A percentile compares a stretch with the other conserved stretches of the same genome.
These are phyloP conservation scores for Xestia rhomboidea DNA, from an alignment of 2,888 invertebrate species.

Conservation along the genomic window DNA sequence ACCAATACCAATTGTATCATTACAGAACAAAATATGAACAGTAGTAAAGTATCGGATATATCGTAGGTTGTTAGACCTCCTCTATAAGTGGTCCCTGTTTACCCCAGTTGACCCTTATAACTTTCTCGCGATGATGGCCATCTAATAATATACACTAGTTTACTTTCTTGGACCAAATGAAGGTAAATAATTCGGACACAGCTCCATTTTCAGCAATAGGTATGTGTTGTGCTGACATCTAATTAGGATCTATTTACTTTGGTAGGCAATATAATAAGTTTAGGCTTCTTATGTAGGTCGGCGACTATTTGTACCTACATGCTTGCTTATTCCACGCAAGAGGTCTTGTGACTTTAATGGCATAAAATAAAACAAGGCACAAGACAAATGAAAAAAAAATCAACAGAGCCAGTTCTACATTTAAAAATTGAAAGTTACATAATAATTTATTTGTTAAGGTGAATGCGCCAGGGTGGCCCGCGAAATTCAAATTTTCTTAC, in stretches of 20 bases:
- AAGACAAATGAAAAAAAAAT: neutral
- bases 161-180: conserved; percentile 47
- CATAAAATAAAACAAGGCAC: neutral
- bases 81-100: conserved; percentile 51
- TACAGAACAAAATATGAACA: conserved; percentile 53
- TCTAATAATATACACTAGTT: conserved; percentile 47
- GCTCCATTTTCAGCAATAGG: conserved; percentile 44
- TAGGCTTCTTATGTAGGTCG: neutral
- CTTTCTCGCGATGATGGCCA: conserved; percentile 51
- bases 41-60: conserved; percentile 58
- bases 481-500: too few relatives aligned
- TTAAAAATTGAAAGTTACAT: neutral
- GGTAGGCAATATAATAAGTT: conserved; percentile 35
- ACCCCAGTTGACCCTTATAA: conserved; percentile 62
- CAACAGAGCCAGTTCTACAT: neutral
- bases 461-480: too few relatives aligned
- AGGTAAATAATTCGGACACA: conserved; percentile 48
- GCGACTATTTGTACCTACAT: neutral
- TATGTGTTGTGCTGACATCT: conserved; percentile 38
- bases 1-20: conserved; percentile 47
- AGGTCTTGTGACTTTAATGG: neutral
- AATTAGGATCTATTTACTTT: conserved; percentile 42
- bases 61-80: conserved; percentile 47
- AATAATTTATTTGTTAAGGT: conserved; percentile 34
- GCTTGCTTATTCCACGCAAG: neutral